These are phyloP conservation scores for Neosilurus hyrtlii DNA, from an alignment of 2,797 vertebrate species.

Conservation along the genomic window DNA sequence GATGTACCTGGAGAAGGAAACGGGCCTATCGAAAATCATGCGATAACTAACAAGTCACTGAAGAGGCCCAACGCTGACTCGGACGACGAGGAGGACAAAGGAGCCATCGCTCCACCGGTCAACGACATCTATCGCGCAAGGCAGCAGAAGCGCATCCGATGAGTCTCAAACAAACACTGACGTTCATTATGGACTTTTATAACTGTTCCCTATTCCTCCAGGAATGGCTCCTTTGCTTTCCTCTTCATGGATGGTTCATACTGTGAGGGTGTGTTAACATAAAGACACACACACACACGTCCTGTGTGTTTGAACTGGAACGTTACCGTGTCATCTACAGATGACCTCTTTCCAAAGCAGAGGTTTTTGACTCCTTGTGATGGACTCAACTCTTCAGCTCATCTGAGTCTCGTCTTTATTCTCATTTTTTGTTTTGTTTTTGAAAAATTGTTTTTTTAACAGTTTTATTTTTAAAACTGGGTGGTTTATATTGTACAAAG, in stretches of 20 bases:
- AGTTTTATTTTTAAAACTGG: slow-evolving; percentile 82
- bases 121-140: slow-evolving; percentile 97
- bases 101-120: slow-evolving; percentile 89
- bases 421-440: slow-evolving; percentile 49
- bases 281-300: slow-evolving; percentile 4
- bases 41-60: slow-evolving; percentile 82
- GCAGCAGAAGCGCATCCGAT: slow-evolving; percentile 98
- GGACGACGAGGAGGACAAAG: slow-evolving; percentile 96
- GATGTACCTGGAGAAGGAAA: slow-evolving; percentile 89
- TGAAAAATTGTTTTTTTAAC: slow-evolving; percentile 51
- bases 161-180: slow-evolving; percentile 57
- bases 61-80: slow-evolving; percentile 96
- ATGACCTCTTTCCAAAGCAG: slow-evolving; percentile 27
- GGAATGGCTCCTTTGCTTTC: slow-evolving; percentile 22
- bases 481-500: slow-evolving; percentile 76
- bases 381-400: slow-evolving; percentile 24
- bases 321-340: neutral
- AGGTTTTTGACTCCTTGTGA: slow-evolving; percentile 32
- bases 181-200: slow-evolving; percentile 38
- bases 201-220: slow-evolving; percentile 15
- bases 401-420: slow-evolving; percentile 2
- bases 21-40: slow-evolving; percentile 88
- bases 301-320: slow-evolving; percentile 21
- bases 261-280: slow-evolving; percentile 26
- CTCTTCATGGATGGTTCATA: slow-evolving; percentile 30